Base-by-base conservation (phyloP, 2,797 vertebrate genomes). In the Premnoplex brunnescens region DNA sequence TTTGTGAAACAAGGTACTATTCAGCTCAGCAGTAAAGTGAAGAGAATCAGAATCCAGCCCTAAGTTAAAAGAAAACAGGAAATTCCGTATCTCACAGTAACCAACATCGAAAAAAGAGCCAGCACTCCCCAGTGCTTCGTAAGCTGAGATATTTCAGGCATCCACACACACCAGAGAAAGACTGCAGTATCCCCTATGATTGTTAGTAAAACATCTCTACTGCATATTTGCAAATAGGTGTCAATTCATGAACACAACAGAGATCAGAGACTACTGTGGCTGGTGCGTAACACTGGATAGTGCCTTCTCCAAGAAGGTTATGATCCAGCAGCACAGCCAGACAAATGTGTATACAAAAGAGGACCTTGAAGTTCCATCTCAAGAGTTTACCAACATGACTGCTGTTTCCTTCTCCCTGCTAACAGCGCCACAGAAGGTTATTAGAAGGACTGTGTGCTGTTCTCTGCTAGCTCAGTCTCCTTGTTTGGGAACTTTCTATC, bases 341-440 rank as follows among this genome's bases (percentile, higher is more conserved):
- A 32, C 26, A 68, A 74, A 60, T 3, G 2, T 14, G 4, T 30
- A 12, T n/a, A 24, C 17, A 41, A 49, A 54, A 96, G 88, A 93
- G 44, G 84, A 52, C 69, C 32, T 92, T 96, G 88, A 94, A 93
- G 73, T 95, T 96, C 86, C 84, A 74, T 85, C 67, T 83, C 85
- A 97, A 75, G 85, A 90, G 73, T 68, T 92, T 89, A 73, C 56
- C 71, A 91, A 67, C 44, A 27, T 49, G 75, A 88, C 78, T 85
- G 84, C 58, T 94, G 39, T 76, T 93, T 71, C 81, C 60, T 72
- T 78, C 91, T 81, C 9, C 67, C 89, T 76, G 46, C 63, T 87
- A 90, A 88, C 64, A 92, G 85, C 94, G 84, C 51, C 90, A 91
- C 44, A 73, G 75, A 85, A 95, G 93, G 21, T 66, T 94, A 49